phyloP scores from a whole-genome alignment of 2,113 vertebrate genomes.

The Xenopus laevis region DNA sequence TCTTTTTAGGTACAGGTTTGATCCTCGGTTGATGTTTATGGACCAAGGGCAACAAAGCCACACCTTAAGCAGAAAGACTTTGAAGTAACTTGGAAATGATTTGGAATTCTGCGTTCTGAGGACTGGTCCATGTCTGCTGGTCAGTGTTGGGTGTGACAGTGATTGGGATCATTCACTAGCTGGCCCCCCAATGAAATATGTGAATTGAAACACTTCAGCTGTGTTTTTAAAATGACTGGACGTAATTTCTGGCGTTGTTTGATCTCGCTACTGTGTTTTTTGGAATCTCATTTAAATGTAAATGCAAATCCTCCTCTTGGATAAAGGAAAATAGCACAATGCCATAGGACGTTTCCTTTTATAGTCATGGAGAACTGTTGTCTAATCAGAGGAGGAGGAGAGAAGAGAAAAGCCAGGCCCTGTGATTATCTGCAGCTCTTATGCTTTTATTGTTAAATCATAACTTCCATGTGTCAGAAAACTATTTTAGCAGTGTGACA shows the following conservation, averaged over 20 bases:
- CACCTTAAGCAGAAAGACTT: conserved; percentile 59
- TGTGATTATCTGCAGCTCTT: too few species aligned
- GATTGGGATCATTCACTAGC: conserved; percentile 52
- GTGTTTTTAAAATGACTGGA: conserved; percentile 38
- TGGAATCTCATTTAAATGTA: not conserved
- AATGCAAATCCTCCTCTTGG: not conserved
- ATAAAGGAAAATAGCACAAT: conserved; percentile 28
- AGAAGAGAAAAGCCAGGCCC: too few species aligned
- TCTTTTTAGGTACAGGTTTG: conserved; percentile 63
- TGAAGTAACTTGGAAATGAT: conserved; percentile 42
- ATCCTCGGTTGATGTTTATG: conserved; percentile 74
- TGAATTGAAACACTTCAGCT: conserved; percentile 60
- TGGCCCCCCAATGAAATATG: conserved; percentile 59
- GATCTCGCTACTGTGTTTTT: not conserved
- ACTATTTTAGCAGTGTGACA: too few species aligned
- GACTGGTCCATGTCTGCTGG: conserved; percentile 54
- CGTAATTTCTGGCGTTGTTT: too few species aligned
- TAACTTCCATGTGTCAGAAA: too few species aligned
- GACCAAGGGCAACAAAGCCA: conserved; percentile 52
- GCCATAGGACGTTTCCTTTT: not conserved
- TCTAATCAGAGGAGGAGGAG: too few species aligned
- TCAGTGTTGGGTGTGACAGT: conserved; percentile 51
- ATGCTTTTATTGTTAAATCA: too few species aligned
- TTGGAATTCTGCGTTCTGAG: conserved; percentile 48
- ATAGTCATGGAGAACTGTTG: not conserved